Base-by-base conservation (phyloP, 2,888 invertebrate genomes). In the Drosophila koepferae region DNA sequence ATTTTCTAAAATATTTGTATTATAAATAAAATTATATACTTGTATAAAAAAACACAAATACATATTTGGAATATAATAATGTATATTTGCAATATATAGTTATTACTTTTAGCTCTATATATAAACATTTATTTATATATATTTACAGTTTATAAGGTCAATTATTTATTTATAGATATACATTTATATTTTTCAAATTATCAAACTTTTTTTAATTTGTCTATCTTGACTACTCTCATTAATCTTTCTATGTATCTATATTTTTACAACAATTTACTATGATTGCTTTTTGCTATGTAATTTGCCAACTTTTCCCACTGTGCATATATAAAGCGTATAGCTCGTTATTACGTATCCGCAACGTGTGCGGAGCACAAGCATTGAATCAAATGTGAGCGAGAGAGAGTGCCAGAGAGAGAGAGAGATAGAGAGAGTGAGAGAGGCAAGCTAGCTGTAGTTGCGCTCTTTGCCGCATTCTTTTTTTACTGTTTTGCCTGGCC, bases 381-480 rank as follows among this genome's bases (percentile, higher is more conserved):
- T 48, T 36, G 31, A 28, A 44, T 12, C 44, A 20, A 48, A 46
- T 46, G 48, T 28, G 16, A 38, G 38, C 16, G n/a, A 31, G 73
- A 14, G 28, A 28, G 16, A 16, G 40, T 2, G 28, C 5, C 6
- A 38, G 14, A 34, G 28, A 1, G n/a, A 59, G 74, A 80, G 73
- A 68, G 63, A 56, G 55, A 43, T 63, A 66, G 66, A 10, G 14
- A 34, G 14, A 9, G 20, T 18, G 65, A 53, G 68, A 49, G 67
- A 34, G 49, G 71, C 14, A n/a, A 54, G 14, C 41, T 28, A 53
- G 61, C 68, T 80, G 66, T 60, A 76, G 74, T 75, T 85, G 70
- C 75, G 72, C 85, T 86, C 85, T 89, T 80, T 87, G 89, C 64
- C 85, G 89, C 89, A 86, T 86, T 75, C 40, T 77, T 75, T 64